Evolutionary conservation across 2,797 vertebrate genomes (phyloP).

Genomic region (Sebastes nivosus): DNA sequence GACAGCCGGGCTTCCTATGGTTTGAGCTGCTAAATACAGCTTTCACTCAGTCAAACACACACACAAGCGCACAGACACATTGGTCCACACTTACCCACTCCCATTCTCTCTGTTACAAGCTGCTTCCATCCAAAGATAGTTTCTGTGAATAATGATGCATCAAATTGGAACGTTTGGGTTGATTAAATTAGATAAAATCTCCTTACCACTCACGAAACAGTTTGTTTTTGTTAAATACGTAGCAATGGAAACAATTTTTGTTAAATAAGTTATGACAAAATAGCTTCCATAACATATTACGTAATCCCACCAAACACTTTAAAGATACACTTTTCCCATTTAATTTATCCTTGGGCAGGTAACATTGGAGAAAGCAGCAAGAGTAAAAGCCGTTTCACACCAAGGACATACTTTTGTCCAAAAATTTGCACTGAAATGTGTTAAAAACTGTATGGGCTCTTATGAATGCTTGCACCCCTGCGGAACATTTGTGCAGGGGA

Average conservation of each 20-base stretch:
- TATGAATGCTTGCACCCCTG: no score
- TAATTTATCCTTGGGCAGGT: neutral
- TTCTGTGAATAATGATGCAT: neutral
- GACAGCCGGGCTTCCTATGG: constrained; percentile 7
- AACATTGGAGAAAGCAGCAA: neutral
- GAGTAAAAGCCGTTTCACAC: no score
- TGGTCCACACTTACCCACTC: neutral
- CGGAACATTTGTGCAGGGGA: no score
- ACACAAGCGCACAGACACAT: neutral
- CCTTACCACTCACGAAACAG: neutral
- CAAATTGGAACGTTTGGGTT: neutral
- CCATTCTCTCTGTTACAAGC: neutral
- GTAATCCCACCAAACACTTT: neutral
- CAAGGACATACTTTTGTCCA: no score
- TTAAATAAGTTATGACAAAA: neutral
- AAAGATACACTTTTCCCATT: neutral
- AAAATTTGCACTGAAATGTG: no score
- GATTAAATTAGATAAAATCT: neutral
- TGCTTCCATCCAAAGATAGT: neutral
- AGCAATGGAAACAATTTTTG: neutral
- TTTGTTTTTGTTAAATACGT: neutral
- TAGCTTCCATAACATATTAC: neutral
- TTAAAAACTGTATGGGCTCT: no score
- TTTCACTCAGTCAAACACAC: constrained; percentile 3
- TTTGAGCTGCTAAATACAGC: constrained; percentile 28